Percentiles rank a stretch among this genome's conserved stretches.
These are phyloP conservation scores for Jacana jacana DNA, from an alignment of 2,113 vertebrate genomes.

Conservation along the genomic window DNA sequence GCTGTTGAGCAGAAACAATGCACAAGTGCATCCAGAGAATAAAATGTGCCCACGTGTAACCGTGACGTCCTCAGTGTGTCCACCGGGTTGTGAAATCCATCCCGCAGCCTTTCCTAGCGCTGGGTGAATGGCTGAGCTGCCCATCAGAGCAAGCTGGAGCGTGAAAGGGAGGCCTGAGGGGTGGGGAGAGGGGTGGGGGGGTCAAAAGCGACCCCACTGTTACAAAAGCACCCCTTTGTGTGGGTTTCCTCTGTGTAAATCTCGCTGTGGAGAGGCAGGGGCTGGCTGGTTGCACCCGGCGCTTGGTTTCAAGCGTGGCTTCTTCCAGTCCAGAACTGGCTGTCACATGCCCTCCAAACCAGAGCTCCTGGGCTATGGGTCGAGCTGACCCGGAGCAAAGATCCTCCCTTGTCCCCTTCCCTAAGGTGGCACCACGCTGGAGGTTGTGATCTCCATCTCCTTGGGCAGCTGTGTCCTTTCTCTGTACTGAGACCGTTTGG, in stretches of 20 bases:
- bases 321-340: background rate
- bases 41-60: constrained; percentile 68
- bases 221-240: rapidly evolving
- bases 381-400: background rate
- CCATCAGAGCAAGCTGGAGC: rapidly evolving
- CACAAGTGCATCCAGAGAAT: constrained; percentile 69
- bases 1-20: constrained; percentile 70
- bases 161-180: background rate
- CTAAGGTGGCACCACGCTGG: no score
- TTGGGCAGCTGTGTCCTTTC: rapidly evolving
- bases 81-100: background rate
- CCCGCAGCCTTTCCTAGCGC: background rate
- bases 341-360: background rate
- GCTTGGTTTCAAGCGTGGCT: background rate
- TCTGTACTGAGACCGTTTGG: rapidly evolving
- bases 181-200: background rate
- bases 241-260: background rate
- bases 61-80: constrained; percentile 38
- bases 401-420: background rate
- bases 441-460: background rate
- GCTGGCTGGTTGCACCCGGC: background rate
- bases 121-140: background rate
- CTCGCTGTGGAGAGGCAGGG: background rate
- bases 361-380: background rate
- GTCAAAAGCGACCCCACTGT: background rate